Evolutionary conservation across 2,888 invertebrate genomes (phyloP).

Genomic region (Melinaea marsaeus): DNA sequence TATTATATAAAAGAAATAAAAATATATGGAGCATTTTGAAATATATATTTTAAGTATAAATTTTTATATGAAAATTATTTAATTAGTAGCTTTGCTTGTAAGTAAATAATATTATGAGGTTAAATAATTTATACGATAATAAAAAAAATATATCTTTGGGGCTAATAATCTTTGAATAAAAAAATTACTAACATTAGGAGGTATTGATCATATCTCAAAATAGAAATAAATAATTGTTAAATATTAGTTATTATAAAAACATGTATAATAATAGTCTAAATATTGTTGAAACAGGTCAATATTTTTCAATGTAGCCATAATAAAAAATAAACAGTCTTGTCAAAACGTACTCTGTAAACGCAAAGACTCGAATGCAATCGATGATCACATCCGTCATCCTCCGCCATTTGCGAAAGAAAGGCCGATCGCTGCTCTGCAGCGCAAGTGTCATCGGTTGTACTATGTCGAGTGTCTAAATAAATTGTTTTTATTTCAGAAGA

Average conservation of each 20-base stretch:
- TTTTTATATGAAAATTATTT: no score
- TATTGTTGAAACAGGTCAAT: neutral
- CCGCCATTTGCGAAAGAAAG: conserved; percentile 76
- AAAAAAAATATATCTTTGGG: no score
- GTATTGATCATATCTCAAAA: no score
- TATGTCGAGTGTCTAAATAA: conserved; percentile 69
- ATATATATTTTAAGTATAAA: no score
- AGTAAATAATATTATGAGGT: no score
- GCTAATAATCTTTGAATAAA: no score
- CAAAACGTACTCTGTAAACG: conserved; percentile 52
- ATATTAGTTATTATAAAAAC: neutral
- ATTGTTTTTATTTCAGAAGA: conserved; percentile 62
- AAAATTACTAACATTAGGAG: no score
- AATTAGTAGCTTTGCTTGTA: no score
- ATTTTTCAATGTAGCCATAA: conserved; percentile 27
- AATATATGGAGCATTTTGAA: no score
- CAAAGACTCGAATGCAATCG: conserved; percentile 65
- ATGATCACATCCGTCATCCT: conserved; percentile 77
- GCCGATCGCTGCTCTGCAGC: conserved; percentile 67
- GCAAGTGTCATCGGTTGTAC: conserved; percentile 69
- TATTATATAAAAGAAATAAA: no score
- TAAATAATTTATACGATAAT: no score
- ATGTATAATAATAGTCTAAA: neutral
- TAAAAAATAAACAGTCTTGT: conserved; percentile 21
- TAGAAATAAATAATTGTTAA: neutral